Evolutionary conservation across 2,797 vertebrate species (phyloP).

Genomic region (Labroides dimidiatus): DNA sequence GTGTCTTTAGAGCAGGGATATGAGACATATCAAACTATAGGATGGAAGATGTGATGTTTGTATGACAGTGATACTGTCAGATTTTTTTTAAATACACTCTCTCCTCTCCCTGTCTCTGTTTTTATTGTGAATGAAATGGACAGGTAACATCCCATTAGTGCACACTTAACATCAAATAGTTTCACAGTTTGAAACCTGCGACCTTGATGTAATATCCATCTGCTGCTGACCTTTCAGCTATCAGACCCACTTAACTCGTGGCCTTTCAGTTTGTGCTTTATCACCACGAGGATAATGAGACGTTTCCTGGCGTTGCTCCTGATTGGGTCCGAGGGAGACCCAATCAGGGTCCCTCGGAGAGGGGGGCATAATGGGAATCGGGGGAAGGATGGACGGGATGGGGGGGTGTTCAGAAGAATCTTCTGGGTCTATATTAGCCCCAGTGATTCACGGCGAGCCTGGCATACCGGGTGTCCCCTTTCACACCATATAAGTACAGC

Average conservation of each 20-base stretch:
- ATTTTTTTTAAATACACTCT: no score
- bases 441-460: conserved; percentile 90
- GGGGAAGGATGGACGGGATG: background rate
- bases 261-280: conserved; percentile 53
- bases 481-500: conserved; percentile 94
- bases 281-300: conserved; percentile 55
- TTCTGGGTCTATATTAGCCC: conserved; percentile 92
- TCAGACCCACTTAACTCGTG: conserved; percentile 33
- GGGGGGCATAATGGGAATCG: conserved; percentile 44
- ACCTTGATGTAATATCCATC: background rate
- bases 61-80: no score
- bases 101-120: background rate
- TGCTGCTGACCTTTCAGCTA: conserved; percentile 58
- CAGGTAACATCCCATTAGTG: background rate
- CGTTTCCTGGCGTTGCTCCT: conserved; percentile 42
- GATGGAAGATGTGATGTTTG: background rate
- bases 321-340: conserved; percentile 58
- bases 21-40: background rate
- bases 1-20: background rate
- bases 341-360: no score
- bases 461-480: conserved; percentile 93
- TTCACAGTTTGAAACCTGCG: background rate
- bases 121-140: background rate
- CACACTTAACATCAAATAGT: background rate
- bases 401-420: conserved; percentile 76